Percentiles rank a stretch among this genome's conserved stretches.
These are phyloP conservation scores for Brachyalestes nurse DNA, from an alignment of 2,797 vertebrate genomes.

Conservation along the genomic window DNA sequence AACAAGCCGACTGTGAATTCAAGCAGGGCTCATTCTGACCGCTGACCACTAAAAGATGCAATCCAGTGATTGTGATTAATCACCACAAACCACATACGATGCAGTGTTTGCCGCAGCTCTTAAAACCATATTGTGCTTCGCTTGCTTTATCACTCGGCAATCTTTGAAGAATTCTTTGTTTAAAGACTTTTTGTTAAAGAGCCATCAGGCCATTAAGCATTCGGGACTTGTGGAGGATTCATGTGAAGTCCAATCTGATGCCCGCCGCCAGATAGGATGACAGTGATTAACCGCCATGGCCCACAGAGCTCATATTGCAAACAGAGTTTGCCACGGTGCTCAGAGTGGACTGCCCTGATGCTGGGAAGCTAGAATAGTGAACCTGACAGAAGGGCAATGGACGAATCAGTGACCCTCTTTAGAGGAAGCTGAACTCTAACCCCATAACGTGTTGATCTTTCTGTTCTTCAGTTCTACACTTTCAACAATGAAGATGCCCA, in stretches of 20 bases:
- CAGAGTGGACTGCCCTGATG: neutral
- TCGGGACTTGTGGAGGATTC: neutral
- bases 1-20: neutral
- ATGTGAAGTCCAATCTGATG: neutral
- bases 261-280: neutral
- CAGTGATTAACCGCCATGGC: neutral
- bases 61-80: neutral
- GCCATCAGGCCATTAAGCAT: neutral
- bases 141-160: neutral
- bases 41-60: neutral
- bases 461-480: neutral
- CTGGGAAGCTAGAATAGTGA: constrained; percentile 9
- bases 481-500: neutral
- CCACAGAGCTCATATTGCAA: neutral
- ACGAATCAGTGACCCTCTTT: constrained; percentile 36
- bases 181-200: neutral
- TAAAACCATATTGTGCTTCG: neutral
- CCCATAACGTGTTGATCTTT: constrained; percentile 1
- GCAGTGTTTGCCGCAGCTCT: neutral
- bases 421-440: constrained; percentile 35
- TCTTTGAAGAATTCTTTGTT: neutral
- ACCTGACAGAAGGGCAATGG: neutral
- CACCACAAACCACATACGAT: neutral
- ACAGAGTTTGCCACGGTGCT: constrained; percentile 3
- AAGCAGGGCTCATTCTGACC: neutral